A percentile compares a stretch with the other conserved stretches of the same genome.
Evolutionary conservation across 2,797 vertebrate genomes (phyloP).

Genomic region (Lacerta agilis): DNA sequence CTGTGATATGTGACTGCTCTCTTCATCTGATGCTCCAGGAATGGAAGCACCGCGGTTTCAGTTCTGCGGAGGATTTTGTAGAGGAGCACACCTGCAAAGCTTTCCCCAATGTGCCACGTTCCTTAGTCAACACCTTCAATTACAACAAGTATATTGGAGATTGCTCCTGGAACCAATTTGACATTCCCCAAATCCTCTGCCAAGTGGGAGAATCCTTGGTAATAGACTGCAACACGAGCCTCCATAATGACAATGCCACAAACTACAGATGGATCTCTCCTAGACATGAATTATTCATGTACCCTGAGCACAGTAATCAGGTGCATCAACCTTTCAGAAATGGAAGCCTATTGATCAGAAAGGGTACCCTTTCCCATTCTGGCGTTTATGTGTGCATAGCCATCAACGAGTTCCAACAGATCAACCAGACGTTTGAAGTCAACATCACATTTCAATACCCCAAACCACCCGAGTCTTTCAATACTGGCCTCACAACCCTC

Average conservation of each 20-base stretch:
- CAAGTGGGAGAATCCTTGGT: constrained; percentile 74
- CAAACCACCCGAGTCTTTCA: constrained; percentile 81
- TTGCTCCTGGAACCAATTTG: constrained; percentile 77
- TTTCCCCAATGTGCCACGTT: constrained; percentile 74
- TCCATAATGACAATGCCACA: constrained; percentile 39
- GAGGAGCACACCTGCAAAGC: constrained; percentile 85
- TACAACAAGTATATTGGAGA: constrained; percentile 84
- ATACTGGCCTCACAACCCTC: constrained; percentile 92
- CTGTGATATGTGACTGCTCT: constrained; percentile 86
- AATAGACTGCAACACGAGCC: constrained; percentile 82
- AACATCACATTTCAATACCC: constrained; percentile 84
- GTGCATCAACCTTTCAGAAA: constrained; percentile 83
- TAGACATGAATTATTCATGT: constrained; percentile 80
- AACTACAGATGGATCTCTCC: constrained; percentile 90
- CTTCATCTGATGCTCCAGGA: constrained; percentile 84
- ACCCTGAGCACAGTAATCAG: constrained; percentile 81
- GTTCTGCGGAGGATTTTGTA: constrained; percentile 83
- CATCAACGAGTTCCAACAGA: constrained; percentile 75
- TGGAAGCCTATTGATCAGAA: constrained; percentile 85
- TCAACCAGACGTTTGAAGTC: constrained; percentile 86
- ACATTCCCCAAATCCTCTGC: constrained; percentile 66
- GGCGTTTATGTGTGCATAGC: constrained; percentile 91
- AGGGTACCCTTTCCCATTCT: constrained; percentile 75
- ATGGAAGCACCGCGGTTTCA: constrained; percentile 84
- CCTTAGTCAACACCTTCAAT: constrained; percentile 84